phyloP scores from a whole-genome alignment of 2,888 invertebrate genomes.

The Pyrrhosoma nymphula region DNA sequence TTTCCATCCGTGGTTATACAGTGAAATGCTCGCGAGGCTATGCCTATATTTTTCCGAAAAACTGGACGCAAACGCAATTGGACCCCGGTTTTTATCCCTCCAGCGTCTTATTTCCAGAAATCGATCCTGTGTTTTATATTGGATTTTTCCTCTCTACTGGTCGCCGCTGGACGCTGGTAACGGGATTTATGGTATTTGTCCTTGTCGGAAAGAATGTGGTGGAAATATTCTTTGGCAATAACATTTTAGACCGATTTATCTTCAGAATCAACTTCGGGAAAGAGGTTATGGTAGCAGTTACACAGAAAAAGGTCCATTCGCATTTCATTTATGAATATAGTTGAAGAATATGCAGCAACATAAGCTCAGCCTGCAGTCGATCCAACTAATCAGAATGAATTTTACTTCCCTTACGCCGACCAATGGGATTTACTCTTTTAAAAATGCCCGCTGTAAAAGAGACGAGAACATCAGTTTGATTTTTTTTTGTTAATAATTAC shows the following conservation, averaged over 20 bases:
- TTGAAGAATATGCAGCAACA: too few species aligned
- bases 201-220: background rate
- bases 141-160: background rate
- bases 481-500: too few species aligned
- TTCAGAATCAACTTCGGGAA: background rate
- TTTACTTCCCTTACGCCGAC: too few species aligned
- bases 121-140: background rate
- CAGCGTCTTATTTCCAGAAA: background rate
- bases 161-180: background rate
- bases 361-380: too few species aligned
- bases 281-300: background rate
- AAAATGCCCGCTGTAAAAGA: too few species aligned
- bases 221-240: background rate
- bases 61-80: conserved; percentile 27
- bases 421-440: too few species aligned
- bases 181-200: background rate
- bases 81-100: background rate
- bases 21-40: background rate
- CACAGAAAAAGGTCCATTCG: too few species aligned
- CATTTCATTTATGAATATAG: too few species aligned
- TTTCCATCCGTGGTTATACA: background rate
- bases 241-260: background rate
- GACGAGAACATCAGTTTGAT: too few species aligned
- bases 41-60: background rate
- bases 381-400: too few species aligned